These are phyloP conservation scores for Nephila pilipes DNA, from an alignment of 1,140 invertebrate genomes.

Conservation along the genomic window DNA sequence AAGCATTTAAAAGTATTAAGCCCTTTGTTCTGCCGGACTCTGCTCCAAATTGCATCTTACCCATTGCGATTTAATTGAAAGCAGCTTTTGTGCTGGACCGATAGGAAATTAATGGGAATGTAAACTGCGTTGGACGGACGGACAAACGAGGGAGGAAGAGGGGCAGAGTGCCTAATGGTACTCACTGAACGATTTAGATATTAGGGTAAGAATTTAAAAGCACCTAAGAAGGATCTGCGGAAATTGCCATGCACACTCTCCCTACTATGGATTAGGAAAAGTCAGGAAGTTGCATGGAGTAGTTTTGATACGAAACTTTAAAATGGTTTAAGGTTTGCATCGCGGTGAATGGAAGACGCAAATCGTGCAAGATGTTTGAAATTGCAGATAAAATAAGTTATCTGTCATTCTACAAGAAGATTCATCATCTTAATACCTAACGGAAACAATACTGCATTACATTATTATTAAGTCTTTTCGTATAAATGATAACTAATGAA, in stretches of 20 bases:
- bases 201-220: constrained; percentile 75
- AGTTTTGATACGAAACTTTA: not conserved
- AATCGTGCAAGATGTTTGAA: too few relatives aligned
- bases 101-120: constrained; percentile 75
- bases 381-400: too few relatives aligned
- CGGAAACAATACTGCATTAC: too few relatives aligned
- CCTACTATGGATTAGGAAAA: not conserved
- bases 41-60: constrained; percentile 48
- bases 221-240: constrained; percentile 36
- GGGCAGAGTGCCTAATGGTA: constrained; percentile 58
- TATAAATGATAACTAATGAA: too few relatives aligned
- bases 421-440: too few relatives aligned
- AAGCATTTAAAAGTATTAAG: constrained; percentile 72
- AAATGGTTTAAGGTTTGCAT: not conserved
- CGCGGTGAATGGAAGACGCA: too few relatives aligned
- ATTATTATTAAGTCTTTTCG: too few relatives aligned
- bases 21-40: constrained; percentile 64
- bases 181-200: constrained; percentile 69
- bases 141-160: constrained; percentile 57
- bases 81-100: constrained; percentile 70
- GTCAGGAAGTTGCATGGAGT: not conserved
- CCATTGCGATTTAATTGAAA: constrained; percentile 76
- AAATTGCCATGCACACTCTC: not conserved
- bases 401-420: too few relatives aligned
- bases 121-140: constrained; percentile 62